Base-by-base conservation (phyloP, 2,888 invertebrate species). In the Sipha maydis region DNA sequence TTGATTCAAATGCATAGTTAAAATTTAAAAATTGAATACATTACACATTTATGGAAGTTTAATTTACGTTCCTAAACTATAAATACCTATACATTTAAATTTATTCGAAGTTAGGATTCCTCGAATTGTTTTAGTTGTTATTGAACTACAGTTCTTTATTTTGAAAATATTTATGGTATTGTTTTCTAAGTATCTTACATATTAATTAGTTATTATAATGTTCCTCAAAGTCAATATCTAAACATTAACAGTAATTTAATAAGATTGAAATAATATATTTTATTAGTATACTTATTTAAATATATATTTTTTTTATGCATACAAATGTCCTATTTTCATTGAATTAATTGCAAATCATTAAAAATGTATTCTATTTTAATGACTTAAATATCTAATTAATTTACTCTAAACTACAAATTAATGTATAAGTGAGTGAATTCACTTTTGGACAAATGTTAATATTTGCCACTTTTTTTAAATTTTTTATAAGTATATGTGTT, bases 91-190 rank as follows among this genome's bases (percentile, higher is more conserved):
- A 56, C 73, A 83, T 73, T n/a, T 8, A 21, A 4, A 0, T 38
- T 9, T 85, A 56, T 75, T 38, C 61, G 73, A 56, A 88, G 61
- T 80, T 80, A 80, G 80, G 86, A 80, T 80, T 88, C 9, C 61
- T n/a, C n/a, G 1, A 69, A 69, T 11, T 69, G 25, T 8, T 61
- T 61, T 11, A 25, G 9, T 25, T 41, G 41, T 76, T 14, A 48
- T 76, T 41, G 38, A 75, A 76, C n/a, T n/a, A 41, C 11, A n/a
- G n/a, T 41, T 67, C n/a, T n/a, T 41, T 80, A 19, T 67, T 17
- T 19, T 17, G n/a, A 41, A n/a, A 67, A n/a, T 34, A 41, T 28
- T 25, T 17, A 48, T 76, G 1, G 11, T 0, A 76, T 38, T 28
- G 11, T 48, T 76, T 48, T 28, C 5, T 0, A n/a, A 14, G n/a